Evolutionary conservation across 2,888 invertebrate species (phyloP).

Genomic region (Bombylius discolor): DNA sequence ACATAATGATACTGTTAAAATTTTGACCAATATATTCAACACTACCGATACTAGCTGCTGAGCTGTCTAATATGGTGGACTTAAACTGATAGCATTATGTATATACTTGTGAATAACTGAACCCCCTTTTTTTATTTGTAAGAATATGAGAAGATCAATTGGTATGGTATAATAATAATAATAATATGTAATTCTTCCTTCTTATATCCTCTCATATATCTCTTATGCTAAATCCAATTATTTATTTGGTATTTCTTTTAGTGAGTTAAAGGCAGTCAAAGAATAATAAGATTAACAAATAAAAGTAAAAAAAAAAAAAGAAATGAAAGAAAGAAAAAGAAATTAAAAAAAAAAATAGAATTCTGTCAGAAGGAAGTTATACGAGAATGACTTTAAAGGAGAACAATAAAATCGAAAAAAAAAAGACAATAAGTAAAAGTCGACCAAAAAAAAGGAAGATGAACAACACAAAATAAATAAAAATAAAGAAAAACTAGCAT

Average conservation of each 20-base stretch:
- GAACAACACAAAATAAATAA: not conserved
- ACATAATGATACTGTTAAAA: no score
- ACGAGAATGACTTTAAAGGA: not conserved
- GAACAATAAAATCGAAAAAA: no score
- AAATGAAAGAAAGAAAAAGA: not conserved
- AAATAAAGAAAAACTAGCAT: no score
- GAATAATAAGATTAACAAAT: not conserved
- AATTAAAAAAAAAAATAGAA: not conserved
- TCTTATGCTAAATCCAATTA: constrained; percentile 12
- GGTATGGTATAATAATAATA: no score
- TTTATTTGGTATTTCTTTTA: constrained; percentile 11
- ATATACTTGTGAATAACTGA: no score
- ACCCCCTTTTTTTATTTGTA: no score
- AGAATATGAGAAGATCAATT: no score
- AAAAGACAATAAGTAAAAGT: not conserved
- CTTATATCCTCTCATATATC: constrained; percentile 9
- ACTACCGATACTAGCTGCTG: no score
- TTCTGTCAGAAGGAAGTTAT: not conserved
- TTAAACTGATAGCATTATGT: no score
- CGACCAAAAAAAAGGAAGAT: not conserved
- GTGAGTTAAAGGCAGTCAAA: constrained; percentile 3
- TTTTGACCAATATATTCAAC: no score
- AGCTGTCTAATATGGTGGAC: no score
- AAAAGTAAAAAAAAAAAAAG: constrained; percentile 4
- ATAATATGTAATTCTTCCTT: no score